These are phyloP conservation scores for Xiphophorus hellerii DNA, from an alignment of 2,113 vertebrate species.

Conservation along the genomic window DNA sequence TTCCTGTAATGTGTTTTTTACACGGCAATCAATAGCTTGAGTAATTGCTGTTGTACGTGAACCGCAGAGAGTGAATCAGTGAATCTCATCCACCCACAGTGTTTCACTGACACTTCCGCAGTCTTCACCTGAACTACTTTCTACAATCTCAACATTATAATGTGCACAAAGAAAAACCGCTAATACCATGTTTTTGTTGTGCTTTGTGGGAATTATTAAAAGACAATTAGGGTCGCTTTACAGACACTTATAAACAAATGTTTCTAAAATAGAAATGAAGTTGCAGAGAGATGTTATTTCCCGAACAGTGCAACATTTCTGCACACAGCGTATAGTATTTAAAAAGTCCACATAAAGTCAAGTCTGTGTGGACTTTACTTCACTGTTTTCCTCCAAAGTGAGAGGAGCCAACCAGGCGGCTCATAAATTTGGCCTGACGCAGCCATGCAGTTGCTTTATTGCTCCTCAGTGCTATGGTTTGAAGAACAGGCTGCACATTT, in stretches of 20 bases:
- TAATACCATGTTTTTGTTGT: slow-evolving; percentile 5
- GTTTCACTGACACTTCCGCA: slow-evolving; percentile 53
- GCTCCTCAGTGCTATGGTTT: slow-evolving; percentile 37
- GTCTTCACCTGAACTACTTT: slow-evolving; percentile 33
- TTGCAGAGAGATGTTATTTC: slow-evolving; percentile 31
- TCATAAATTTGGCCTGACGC: slow-evolving; percentile 52
- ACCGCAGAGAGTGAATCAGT: slow-evolving; percentile 59
- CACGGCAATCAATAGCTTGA: slow-evolving; percentile 58
- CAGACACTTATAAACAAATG: slow-evolving; percentile 3
- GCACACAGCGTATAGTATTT: slow-evolving; percentile 6
- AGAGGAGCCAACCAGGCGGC: slow-evolving; percentile 8
- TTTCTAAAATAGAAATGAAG: slow-evolving; percentile 10
- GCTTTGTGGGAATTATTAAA: slow-evolving; percentile 29
- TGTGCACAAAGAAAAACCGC: slow-evolving; percentile 35
- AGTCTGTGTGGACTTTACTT: slow-evolving; percentile 22
- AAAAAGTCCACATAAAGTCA: slow-evolving; percentile 5
- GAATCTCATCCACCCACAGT: slow-evolving; percentile 59
- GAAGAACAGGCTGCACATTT: slow-evolving; percentile 43
- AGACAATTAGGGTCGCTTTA: background rate
- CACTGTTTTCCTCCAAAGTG: slow-evolving; percentile 46
- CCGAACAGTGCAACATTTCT: slow-evolving; percentile 3
- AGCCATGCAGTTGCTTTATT: slow-evolving; percentile 44
- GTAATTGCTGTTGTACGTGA: slow-evolving; percentile 61
- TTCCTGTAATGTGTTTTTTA: slow-evolving; percentile 49
- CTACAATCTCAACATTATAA: slow-evolving; percentile 25